Evolutionary conservation across 2,888 invertebrate species (phyloP).

Genomic region (Silvanus unidentatus): DNA sequence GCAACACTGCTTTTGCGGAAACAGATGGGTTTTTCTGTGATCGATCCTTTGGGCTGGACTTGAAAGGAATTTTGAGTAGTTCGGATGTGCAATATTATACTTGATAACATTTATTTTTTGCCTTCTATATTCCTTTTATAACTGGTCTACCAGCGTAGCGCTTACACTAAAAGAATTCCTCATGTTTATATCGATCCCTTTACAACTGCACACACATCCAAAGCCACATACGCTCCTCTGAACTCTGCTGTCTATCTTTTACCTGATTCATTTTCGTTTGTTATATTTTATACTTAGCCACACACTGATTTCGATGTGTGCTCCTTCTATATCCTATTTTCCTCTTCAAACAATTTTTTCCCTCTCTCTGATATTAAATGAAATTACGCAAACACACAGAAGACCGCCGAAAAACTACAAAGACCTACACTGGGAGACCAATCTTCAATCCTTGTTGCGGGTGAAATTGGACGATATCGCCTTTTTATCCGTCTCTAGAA

Average conservation of each 20-base stretch:
- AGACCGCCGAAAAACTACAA: too few species aligned
- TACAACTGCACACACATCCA: not conserved
- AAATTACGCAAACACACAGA: too few species aligned
- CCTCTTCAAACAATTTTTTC: too few species aligned
- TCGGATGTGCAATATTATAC: constrained; percentile 33
- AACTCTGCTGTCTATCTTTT: not conserved
- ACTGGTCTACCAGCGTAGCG: constrained; percentile 13
- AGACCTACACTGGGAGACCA: too few species aligned
- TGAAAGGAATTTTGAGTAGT: constrained; percentile 35
- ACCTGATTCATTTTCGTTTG: constrained; percentile 3
- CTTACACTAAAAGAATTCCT: constrained; percentile 19
- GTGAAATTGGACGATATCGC: too few species aligned
- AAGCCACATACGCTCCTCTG: not conserved
- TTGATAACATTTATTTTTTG: constrained; percentile 33
- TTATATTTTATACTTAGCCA: not conserved
- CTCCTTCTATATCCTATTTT: too few species aligned
- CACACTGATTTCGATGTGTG: not conserved
- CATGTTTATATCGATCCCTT: constrained; percentile 19
- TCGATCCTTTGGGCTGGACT: constrained; percentile 30
- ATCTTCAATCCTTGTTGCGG: too few species aligned
- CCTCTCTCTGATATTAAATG: too few species aligned
- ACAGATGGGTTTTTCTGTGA: constrained; percentile 32
- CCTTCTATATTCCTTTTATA: constrained; percentile 15
- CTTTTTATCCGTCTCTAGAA: too few species aligned
- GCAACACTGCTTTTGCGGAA: constrained; percentile 14